A percentile compares a stretch with the other conserved stretches of the same genome.
Conservation (phyloP, 2,113 vertebrate genomes). For the Bos javanicus region DNA sequence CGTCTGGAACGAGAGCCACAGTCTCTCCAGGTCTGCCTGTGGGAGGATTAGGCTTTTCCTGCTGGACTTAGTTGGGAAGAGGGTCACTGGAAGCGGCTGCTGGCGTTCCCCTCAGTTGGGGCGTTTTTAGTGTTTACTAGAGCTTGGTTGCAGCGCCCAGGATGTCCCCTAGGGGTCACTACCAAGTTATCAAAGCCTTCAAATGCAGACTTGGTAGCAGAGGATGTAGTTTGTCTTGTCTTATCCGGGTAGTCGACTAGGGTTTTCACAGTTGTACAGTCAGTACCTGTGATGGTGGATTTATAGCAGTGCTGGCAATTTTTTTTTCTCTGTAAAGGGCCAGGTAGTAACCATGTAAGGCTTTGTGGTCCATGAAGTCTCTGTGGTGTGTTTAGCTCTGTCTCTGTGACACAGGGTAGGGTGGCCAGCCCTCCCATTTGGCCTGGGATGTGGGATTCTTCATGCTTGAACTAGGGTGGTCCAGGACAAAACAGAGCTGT, state of each 20-base stretch:
- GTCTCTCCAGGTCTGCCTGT: neutral
- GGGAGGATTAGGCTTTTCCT: neutral
- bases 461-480: accelerated
- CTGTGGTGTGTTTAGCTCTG: neutral
- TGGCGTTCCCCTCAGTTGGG: neutral
- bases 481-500: neutral
- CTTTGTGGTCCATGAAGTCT: neutral
- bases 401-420: neutral
- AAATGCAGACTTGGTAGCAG: too few species aligned
- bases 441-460: neutral
- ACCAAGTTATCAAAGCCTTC: too few species aligned
- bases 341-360: neutral
- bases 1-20: neutral
- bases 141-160: neutral
- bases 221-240: neutral
- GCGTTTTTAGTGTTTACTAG: neutral
- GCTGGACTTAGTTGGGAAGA: neutral
- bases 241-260: accelerated
- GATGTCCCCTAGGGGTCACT: neutral
- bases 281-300: neutral
- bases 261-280: neutral
- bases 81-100: neutral
- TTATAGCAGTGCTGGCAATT: neutral
- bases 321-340: neutral
- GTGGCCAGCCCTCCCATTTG: neutral